Percentiles rank a stretch among this genome's conserved stretches.
These are phyloP conservation scores for Speoplatyrhinus poulsoni DNA, from an alignment of 2,113 vertebrate species.

Conservation along the genomic window DNA sequence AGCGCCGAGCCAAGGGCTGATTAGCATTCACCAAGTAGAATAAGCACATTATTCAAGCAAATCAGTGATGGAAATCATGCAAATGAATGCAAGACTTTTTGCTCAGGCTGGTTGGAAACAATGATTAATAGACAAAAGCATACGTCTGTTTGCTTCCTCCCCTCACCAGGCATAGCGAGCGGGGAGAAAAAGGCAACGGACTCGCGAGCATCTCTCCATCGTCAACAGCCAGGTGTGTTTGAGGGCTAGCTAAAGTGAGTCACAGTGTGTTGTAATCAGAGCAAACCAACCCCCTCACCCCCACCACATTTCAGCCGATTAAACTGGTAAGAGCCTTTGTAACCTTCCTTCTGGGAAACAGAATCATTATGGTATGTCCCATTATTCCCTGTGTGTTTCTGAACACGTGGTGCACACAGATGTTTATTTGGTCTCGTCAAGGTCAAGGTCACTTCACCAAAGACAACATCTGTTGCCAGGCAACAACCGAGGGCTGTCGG, in stretches of 20 bases:
- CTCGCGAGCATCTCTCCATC: neutral
- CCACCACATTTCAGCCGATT: neutral
- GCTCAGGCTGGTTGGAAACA: conserved; percentile 39
- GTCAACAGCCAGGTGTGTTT: neutral
- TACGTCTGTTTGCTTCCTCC: conserved; percentile 7
- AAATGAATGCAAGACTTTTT: conserved; percentile 53
- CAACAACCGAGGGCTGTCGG: conserved; percentile 72
- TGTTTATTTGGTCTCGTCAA: conserved; percentile 41
- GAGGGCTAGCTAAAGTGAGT: conserved; percentile 11
- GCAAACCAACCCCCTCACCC: conserved; percentile 9
- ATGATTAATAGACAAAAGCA: conserved; percentile 52
- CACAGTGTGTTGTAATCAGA: neutral
- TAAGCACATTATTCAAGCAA: conserved; percentile 61
- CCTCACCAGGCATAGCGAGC: neutral
- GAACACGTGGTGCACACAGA: conserved; percentile 41
- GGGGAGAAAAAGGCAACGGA: conserved; percentile 20
- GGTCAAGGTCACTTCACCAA: conserved; percentile 77
- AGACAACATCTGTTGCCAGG: conserved; percentile 81
- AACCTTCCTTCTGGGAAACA: conserved; percentile 8
- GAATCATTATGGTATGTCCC: neutral
- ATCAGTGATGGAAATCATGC: conserved; percentile 58
- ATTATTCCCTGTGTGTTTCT: neutral
- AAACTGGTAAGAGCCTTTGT: neutral
- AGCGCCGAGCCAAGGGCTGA: conserved; percentile 45
- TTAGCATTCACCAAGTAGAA: conserved; percentile 55